phyloP scores from a whole-genome alignment of 2,113 vertebrate species.

The Dipodomys ordii region DNA sequence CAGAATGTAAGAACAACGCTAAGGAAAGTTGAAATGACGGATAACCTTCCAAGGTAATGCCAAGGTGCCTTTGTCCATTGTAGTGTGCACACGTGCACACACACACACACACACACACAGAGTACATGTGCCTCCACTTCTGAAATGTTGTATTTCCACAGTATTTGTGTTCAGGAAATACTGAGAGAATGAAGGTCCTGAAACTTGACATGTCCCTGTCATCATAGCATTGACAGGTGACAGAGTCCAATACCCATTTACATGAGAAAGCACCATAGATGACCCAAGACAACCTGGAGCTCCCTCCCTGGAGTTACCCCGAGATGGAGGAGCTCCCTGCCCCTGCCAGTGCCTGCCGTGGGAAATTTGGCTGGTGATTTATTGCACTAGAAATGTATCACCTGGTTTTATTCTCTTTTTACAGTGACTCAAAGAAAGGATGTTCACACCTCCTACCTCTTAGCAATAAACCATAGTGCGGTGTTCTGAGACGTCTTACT shows the following conservation, averaged over 20 bases:
- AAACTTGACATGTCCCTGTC: accelerated
- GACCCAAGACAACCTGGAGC: no score
- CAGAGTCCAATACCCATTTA: neutral
- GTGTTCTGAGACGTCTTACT: neutral
- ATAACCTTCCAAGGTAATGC: neutral
- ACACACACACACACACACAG: no score
- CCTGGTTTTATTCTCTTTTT: neutral
- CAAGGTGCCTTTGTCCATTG: no score
- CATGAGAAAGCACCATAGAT: no score
- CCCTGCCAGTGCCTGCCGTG: neutral
- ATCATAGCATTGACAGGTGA: neutral
- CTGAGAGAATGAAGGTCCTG: neutral
- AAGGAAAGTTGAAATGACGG: neutral
- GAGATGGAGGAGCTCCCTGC: neutral
- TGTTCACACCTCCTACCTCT: no score
- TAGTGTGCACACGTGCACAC: accelerated
- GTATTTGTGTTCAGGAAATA: neutral
- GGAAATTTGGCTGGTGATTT: neutral
- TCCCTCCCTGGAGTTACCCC: accelerated
- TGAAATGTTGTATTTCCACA: no score
- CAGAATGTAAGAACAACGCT: neutral
- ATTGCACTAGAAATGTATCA: neutral
- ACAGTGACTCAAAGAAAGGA: neutral
- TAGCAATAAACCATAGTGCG: neutral
- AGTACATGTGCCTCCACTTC: no score